A percentile compares a stretch with the other conserved stretches of the same genome.
Evolutionary conservation across 92 coral and sea anemone genomes (phyloP).

Genomic region (Parazoanthus darwini): DNA sequence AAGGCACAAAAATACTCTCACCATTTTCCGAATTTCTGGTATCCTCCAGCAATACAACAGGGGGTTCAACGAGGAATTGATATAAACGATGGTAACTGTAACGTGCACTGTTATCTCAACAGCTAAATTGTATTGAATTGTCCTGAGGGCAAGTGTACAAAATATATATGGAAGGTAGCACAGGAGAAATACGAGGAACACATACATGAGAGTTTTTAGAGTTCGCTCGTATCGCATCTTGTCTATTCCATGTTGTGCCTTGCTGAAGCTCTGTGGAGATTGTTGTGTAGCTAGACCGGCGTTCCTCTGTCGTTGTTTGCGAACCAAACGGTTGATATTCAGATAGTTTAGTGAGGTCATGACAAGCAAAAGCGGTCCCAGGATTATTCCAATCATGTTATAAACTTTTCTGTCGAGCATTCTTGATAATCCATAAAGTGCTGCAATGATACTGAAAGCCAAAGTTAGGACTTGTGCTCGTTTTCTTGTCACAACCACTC

Average conservation of each 20-base stretch:
- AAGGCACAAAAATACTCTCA: background rate
- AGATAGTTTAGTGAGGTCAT: constrained; percentile 32
- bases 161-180: constrained; percentile 1
- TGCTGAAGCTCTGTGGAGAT: background rate
- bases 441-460: background rate
- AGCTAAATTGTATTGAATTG: constrained; percentile 17
- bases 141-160: constrained; percentile 17
- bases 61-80: constrained; percentile 54
- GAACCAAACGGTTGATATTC: constrained; percentile 25
- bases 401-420: constrained; percentile 44
- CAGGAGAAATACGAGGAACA: constrained; percentile 19
- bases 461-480: background rate
- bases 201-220: constrained; percentile 36
- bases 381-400: constrained; percentile 24
- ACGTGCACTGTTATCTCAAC: constrained; percentile 36
- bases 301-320: background rate
- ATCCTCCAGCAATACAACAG: constrained; percentile 51
- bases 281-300: background rate
- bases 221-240: constrained; percentile 33
- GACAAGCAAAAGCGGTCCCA: constrained; percentile 23
- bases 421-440: background rate
- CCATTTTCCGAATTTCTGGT: constrained; percentile 41
- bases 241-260: constrained; percentile 7
- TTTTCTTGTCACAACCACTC: constrained; percentile 37
- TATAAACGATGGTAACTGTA: constrained; percentile 39